Conservation (phyloP, 1,140 invertebrate species). For the Hormaphis cornu region DNA sequence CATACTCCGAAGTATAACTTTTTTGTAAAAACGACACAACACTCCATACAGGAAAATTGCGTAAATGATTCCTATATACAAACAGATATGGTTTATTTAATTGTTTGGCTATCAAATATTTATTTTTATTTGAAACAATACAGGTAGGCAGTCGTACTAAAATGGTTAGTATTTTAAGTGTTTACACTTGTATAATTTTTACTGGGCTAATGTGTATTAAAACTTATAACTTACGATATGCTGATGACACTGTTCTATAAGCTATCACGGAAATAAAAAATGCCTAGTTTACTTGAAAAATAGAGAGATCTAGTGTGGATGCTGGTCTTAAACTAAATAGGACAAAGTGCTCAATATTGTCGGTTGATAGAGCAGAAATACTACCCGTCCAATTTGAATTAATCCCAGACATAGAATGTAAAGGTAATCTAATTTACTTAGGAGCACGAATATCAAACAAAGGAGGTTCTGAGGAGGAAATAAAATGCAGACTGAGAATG, state of each 20-base stretch:
- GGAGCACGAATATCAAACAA: slow-evolving; percentile 1
- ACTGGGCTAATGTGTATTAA: too few species aligned
- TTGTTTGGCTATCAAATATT: too few species aligned
- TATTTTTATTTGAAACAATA: too few species aligned
- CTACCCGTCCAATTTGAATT: neutral
- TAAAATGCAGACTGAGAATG: neutral
- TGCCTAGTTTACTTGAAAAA: neutral
- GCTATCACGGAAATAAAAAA: neutral
- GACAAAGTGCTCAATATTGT: neutral
- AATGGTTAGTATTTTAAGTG: too few species aligned
- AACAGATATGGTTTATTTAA: too few species aligned
- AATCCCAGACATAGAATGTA: neutral
- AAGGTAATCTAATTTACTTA: neutral
- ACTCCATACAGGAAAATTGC: slow-evolving; percentile 8
- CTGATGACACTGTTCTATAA: too few species aligned
- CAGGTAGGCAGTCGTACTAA: too few species aligned
- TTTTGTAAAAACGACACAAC: slow-evolving; percentile 10
- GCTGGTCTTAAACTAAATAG: neutral
- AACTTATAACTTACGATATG: too few species aligned
- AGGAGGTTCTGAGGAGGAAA: neutral
- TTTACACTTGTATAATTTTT: too few species aligned
- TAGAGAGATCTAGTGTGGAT: neutral
- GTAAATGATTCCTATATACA: neutral
- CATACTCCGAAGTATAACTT: neutral
- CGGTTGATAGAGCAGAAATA: neutral